These are phyloP conservation scores for Thyatira batis DNA, from an alignment of 2,888 invertebrate species.

Conservation along the genomic window DNA sequence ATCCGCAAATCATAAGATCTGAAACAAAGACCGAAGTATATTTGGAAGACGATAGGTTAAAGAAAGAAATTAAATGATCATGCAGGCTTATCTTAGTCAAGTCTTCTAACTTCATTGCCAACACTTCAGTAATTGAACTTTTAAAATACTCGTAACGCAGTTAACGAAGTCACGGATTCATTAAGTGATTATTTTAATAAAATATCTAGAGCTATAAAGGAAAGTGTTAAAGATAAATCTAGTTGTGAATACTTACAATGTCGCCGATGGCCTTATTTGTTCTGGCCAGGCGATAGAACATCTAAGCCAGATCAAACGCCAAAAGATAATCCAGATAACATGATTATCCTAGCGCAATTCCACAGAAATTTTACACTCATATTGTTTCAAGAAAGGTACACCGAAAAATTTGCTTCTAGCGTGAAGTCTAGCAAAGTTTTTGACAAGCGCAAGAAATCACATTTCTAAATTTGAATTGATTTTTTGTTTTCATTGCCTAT, in stretches of 20 bases:
- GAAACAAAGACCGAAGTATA: conserved; percentile 54
- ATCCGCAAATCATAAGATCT: conserved; percentile 34
- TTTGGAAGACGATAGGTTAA: conserved; percentile 42
- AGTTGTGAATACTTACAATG: conserved; percentile 23
- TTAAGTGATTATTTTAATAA: no score
- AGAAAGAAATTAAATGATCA: conserved; percentile 11
- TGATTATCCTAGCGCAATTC: conserved; percentile 68
- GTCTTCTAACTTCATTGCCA: not conserved
- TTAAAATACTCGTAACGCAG: no score
- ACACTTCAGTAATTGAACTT: not conserved
- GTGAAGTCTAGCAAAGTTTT: conserved; percentile 3
- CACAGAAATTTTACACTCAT: conserved; percentile 71
- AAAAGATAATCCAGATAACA: conserved; percentile 64
- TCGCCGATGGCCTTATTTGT: conserved; percentile 11
- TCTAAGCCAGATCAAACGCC: conserved; percentile 39
- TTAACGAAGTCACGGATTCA: no score
- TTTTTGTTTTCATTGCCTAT: conserved; percentile 18
- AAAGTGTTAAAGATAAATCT: conserved; percentile 7
- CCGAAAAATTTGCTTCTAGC: conserved; percentile 17
- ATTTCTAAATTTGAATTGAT: conserved; percentile 54
- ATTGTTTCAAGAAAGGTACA: conserved; percentile 29
- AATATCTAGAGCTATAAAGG: no score
- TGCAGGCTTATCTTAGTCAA: conserved; percentile 33
- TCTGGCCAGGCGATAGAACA: conserved; percentile 13
- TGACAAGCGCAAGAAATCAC: conserved; percentile 5